phyloP scores from a whole-genome alignment of 1,140 invertebrate genomes.

The Penaeus indicus region DNA sequence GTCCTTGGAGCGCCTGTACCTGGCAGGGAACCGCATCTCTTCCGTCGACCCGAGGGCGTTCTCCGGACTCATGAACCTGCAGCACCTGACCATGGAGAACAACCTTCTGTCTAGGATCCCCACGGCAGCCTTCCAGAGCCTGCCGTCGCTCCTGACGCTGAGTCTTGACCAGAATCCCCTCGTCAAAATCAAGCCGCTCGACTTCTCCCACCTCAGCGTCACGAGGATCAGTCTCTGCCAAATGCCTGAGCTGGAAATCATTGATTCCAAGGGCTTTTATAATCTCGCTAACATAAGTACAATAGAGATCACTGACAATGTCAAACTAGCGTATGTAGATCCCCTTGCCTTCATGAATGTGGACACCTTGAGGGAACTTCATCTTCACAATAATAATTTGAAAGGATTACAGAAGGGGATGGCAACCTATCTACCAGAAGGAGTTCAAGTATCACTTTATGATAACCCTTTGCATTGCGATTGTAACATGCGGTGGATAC shows the following conservation, averaged over 20 bases:
- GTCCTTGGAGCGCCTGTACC: constrained; percentile 62
- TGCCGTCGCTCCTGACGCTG: constrained; percentile 65
- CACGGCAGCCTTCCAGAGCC: constrained; percentile 66
- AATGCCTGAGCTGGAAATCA: constrained; percentile 69
- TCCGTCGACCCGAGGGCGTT: constrained; percentile 67
- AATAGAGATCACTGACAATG: constrained; percentile 71
- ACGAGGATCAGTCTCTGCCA: constrained; percentile 69
- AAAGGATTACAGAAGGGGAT: constrained; percentile 69
- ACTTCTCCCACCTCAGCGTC: constrained; percentile 69
- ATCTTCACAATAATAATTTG: constrained; percentile 71
- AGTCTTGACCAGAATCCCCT: constrained; percentile 68
- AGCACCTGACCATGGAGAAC: constrained; percentile 65
- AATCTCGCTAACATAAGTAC: constrained; percentile 69
- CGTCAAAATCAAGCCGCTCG: constrained; percentile 67
- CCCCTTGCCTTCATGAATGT: constrained; percentile 70
- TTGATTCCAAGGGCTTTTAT: constrained; percentile 71
- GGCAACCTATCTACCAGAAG: constrained; percentile 67
- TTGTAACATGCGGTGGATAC: constrained; percentile 72
- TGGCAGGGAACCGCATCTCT: constrained; percentile 67
- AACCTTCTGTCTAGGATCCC: constrained; percentile 67
- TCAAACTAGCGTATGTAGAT: constrained; percentile 70
- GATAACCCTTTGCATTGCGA: constrained; percentile 73
- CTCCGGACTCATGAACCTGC: constrained; percentile 67
- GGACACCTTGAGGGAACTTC: constrained; percentile 69
- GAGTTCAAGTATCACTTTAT: constrained; percentile 70